phyloP scores from a whole-genome alignment of 1,140 invertebrate genomes.

The Halesus radiatus region DNA sequence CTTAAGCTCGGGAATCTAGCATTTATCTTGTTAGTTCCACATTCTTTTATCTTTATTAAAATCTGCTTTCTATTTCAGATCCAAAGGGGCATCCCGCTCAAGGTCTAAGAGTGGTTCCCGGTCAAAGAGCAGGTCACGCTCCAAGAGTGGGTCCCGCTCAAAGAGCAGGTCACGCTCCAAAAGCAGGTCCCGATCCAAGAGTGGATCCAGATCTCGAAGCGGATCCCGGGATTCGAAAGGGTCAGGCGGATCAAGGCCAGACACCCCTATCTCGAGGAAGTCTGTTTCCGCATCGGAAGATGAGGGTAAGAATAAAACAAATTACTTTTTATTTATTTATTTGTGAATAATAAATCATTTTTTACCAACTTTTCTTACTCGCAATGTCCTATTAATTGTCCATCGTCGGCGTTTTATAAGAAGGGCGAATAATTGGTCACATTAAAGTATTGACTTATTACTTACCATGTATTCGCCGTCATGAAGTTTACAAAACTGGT shows the following conservation, averaged over 20 bases:
- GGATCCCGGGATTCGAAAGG: constrained; percentile 58
- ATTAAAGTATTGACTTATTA: too few species aligned
- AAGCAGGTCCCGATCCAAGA: constrained; percentile 58
- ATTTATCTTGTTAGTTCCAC: too few species aligned
- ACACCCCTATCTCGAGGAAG: constrained; percentile 69
- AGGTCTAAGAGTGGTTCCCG: constrained; percentile 48
- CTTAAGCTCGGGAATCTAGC: too few species aligned
- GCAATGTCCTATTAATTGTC: too few species aligned
- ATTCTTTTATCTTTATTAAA: too few species aligned
- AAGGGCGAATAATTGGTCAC: too few species aligned
- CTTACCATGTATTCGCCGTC: too few species aligned
- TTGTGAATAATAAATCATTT: too few species aligned
- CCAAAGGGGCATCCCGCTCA: constrained; percentile 66
- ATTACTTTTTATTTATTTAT: too few species aligned
- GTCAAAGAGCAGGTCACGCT: constrained; percentile 34
- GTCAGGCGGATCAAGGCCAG: constrained; percentile 64
- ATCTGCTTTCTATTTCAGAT: constrained; percentile 44
- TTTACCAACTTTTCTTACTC: too few species aligned
- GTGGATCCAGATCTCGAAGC: constrained; percentile 58
- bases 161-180: constrained; percentile 59
- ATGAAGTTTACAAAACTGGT: too few species aligned
- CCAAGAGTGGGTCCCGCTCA: constrained; percentile 26
- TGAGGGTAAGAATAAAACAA: constrained; percentile 57
- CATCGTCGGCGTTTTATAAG: too few species aligned
- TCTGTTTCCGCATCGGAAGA: constrained; percentile 71